Conservation (phyloP, 35 echinoderm and acorn worm genomes). For the Chiridota heheva region DNA sequence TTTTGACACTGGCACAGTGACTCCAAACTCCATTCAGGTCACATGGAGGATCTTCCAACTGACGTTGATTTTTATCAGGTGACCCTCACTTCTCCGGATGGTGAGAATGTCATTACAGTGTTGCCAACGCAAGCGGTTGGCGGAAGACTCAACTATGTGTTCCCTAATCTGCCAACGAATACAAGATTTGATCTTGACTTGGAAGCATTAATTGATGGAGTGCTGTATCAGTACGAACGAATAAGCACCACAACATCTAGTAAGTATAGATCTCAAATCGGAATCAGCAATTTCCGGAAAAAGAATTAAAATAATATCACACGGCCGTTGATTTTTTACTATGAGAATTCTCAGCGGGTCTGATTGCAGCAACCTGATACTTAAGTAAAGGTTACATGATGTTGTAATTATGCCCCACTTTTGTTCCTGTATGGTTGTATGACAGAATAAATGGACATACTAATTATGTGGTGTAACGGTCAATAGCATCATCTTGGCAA, state of each 20-base stretch:
- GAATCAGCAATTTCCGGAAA: too few species aligned
- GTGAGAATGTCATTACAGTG: background rate
- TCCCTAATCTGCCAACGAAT: constrained; percentile 4
- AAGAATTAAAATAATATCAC: too few species aligned
- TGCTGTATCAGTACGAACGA: background rate
- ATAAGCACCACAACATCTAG: constrained; percentile 5
- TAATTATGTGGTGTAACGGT: too few species aligned
- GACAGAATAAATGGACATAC: too few species aligned
- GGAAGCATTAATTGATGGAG: constrained; percentile 15
- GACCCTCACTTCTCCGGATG: background rate
- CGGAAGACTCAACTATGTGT: background rate
- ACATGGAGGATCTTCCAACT: constrained; percentile 20
- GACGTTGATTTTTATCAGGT: constrained; percentile 37
- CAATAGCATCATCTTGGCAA: too few species aligned
- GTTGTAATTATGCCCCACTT: too few species aligned
- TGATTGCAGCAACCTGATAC: too few species aligned
- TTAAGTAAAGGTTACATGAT: too few species aligned
- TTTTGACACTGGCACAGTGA: background rate
- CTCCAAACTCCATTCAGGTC: constrained; percentile 33
- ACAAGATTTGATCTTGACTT: background rate
- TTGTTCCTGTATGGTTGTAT: too few species aligned
- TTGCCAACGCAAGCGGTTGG: constrained; percentile 25
- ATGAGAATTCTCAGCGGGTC: too few species aligned
- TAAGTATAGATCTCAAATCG: too few species aligned
- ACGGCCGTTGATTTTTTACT: too few species aligned